These are phyloP conservation scores for Pterocles gutturalis DNA, from an alignment of 2,113 vertebrate genomes.

Conservation along the genomic window DNA sequence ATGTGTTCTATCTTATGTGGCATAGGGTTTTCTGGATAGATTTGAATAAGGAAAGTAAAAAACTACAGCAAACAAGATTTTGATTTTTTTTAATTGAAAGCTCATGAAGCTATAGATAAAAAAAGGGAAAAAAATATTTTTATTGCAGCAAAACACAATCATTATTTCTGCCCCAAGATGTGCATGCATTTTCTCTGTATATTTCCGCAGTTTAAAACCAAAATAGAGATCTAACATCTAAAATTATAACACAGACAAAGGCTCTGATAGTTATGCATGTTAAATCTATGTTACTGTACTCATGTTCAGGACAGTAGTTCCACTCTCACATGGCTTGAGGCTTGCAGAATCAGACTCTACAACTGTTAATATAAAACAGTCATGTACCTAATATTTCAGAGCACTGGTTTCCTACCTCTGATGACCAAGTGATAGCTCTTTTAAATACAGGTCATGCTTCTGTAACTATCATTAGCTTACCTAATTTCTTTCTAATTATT, in stretches of 20 bases:
- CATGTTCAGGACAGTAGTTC: neutral
- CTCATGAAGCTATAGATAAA: neutral
- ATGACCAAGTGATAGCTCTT: slow-evolving; percentile 78
- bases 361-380: neutral
- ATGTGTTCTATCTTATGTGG: neutral
- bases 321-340: neutral
- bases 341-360: neutral
- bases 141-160: neutral
- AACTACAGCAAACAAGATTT: neutral
- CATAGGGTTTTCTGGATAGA: neutral
- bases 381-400: neutral
- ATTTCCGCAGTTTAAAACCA: neutral
- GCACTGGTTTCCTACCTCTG: slow-evolving; percentile 75
- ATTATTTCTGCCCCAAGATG: neutral
- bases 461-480: slow-evolving; percentile 77
- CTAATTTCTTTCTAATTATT: slow-evolving; percentile 83
- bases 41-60: neutral
- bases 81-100: slow-evolving; percentile 3
- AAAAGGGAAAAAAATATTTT: slow-evolving; percentile 38
- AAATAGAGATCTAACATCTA: neutral
- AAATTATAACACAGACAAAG: neutral
- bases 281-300: neutral
- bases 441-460: slow-evolving; percentile 81
- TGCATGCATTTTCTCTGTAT: neutral
- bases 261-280: neutral